Evolutionary conservation across 1,140 invertebrate genomes (phyloP).

Genomic region (Sminthurides bifidus): DNA sequence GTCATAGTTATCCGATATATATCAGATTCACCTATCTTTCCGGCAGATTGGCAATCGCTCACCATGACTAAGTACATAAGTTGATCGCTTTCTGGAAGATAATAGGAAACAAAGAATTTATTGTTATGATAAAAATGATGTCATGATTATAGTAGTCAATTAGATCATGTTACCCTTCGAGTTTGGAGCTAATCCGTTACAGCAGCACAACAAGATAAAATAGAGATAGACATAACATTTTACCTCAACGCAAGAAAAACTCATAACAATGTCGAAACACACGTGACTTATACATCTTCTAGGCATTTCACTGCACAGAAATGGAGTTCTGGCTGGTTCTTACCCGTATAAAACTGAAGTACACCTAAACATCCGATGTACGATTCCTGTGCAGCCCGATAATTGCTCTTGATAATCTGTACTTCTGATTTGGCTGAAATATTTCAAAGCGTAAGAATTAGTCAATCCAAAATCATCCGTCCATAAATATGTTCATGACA

Average conservation of each 20-base stretch:
- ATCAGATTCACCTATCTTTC: slow-evolving; percentile 84
- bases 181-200: slow-evolving; percentile 5
- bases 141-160: not conserved
- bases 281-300: too few species aligned
- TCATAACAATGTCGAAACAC: too few species aligned
- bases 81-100: slow-evolving; percentile 54
- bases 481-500: not conserved
- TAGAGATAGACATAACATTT: too few species aligned
- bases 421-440: slow-evolving; percentile 58
- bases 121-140: not conserved
- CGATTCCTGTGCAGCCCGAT: slow-evolving; percentile 77
- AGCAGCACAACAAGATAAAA: slow-evolving; percentile 16
- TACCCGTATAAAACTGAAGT: slow-evolving; percentile 66
- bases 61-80: slow-evolving; percentile 79
- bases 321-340: too few species aligned
- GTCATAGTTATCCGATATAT: slow-evolving; percentile 88
- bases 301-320: too few species aligned
- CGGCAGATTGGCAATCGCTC: slow-evolving; percentile 87
- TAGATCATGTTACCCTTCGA: slow-evolving; percentile 20
- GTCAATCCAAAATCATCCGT: not conserved
- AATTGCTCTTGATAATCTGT: slow-evolving; percentile 73
- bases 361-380: slow-evolving; percentile 80
- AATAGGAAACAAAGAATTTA: slow-evolving; percentile 3
- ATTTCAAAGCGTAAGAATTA: not conserved
- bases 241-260: too few species aligned